These are phyloP conservation scores for Stictonetta naevosa DNA, from an alignment of 2,113 vertebrate genomes.

Conservation along the genomic window DNA sequence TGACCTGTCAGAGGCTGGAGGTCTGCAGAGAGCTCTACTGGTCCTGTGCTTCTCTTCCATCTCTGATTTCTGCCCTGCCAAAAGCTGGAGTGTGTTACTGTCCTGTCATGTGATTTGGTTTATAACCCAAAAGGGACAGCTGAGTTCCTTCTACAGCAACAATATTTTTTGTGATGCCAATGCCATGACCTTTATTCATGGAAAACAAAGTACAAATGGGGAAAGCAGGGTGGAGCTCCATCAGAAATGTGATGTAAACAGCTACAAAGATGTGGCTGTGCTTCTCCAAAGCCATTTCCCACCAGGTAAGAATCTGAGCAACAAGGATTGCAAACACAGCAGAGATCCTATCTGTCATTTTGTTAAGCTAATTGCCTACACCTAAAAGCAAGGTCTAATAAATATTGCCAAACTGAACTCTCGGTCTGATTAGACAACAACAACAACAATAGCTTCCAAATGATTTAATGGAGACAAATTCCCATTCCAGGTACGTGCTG, in stretches of 20 bases:
- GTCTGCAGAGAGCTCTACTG: neutral
- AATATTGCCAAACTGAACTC: constrained; percentile 34
- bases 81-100: neutral
- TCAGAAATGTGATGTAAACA: constrained; percentile 64
- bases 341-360: constrained; percentile 43
- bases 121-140: constrained; percentile 42
- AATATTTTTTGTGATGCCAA: constrained; percentile 56
- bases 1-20: neutral
- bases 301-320: constrained; percentile 45
- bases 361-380: constrained; percentile 21
- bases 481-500: constrained; percentile 1
- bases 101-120: neutral
- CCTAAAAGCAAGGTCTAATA: constrained; percentile 5
- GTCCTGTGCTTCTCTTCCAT: neutral
- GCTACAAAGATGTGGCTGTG: neutral
- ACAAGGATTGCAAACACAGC: neutral
- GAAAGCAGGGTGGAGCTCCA: constrained; percentile 53
- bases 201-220: constrained; percentile 62
- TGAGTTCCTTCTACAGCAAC: constrained; percentile 54
- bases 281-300: constrained; percentile 47
- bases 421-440: neutral
- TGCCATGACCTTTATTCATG: constrained; percentile 68
- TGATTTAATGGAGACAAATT: neutral
- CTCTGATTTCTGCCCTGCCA: neutral
- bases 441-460: constrained; percentile 1